Evolutionary conservation across 2,888 invertebrate genomes (phyloP).

Genomic region (Serrognathus titanus): DNA sequence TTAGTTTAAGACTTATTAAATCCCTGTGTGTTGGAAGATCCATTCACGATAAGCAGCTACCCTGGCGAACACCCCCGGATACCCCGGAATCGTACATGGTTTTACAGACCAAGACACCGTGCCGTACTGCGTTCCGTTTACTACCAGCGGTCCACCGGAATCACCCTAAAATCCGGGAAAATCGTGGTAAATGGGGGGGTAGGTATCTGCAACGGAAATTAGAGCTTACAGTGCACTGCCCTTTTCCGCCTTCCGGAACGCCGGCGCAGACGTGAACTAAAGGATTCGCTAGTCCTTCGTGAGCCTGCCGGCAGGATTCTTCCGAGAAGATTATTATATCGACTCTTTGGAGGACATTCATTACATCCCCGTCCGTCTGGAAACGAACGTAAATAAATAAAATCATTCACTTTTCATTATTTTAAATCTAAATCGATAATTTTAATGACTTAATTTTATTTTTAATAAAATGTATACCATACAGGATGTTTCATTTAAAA

Average conservation of each 20-base stretch:
- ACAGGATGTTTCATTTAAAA: no score
- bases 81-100: slow-evolving; percentile 47
- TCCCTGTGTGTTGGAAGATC: slow-evolving; percentile 11
- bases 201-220: neutral
- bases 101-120: slow-evolving; percentile 36
- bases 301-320: slow-evolving; percentile 42
- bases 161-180: slow-evolving; percentile 9
- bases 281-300: slow-evolving; percentile 31
- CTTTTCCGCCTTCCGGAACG: slow-evolving; percentile 47
- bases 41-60: slow-evolving; percentile 18
- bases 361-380: slow-evolving; percentile 43
- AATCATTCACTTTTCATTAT: no score
- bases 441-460: no score
- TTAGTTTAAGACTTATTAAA: slow-evolving; percentile 3
- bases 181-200: no score
- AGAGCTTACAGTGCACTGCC: slow-evolving; percentile 46
- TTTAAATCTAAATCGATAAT: neutral
- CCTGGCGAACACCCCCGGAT: slow-evolving; percentile 40
- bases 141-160: slow-evolving; percentile 24
- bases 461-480: no score
- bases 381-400: neutral
- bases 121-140: slow-evolving; percentile 21
- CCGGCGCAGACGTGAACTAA: slow-evolving; percentile 49
- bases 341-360: slow-evolving; percentile 44
- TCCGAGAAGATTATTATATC: slow-evolving; percentile 43